phyloP scores from a whole-genome alignment of 1,140 invertebrate genomes.

The Cotesia chilonis region DNA sequence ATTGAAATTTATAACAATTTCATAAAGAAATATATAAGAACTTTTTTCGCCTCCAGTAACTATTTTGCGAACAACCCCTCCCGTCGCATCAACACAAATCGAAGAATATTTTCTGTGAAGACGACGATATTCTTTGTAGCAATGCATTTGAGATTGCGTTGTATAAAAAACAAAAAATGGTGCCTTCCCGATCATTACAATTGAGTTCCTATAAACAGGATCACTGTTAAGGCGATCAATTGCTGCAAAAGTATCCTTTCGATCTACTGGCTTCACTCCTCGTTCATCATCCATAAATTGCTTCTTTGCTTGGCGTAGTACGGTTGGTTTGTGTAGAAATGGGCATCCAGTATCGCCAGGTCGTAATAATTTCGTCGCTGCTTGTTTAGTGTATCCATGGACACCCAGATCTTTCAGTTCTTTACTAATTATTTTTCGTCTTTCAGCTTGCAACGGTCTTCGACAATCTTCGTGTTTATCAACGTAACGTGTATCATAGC shows the following conservation, averaged over 20 bases:
- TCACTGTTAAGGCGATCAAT: neutral
- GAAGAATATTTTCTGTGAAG: neutral
- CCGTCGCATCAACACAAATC: conserved; percentile 1
- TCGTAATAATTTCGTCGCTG: neutral
- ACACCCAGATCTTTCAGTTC: neutral
- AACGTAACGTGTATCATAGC: neutral
- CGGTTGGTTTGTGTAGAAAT: neutral
- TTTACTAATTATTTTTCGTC: neutral
- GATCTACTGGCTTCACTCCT: neutral
- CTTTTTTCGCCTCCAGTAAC: neutral
- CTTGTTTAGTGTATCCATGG: conserved; percentile 2
- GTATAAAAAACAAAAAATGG: no score
- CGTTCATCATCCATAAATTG: neutral
- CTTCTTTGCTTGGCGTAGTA: conserved; percentile 7
- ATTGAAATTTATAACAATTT: conserved; percentile 4
- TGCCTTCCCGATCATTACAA: neutral
- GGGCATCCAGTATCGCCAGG: conserved; percentile 1
- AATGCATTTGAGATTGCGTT: no score
- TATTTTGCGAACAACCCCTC: neutral
- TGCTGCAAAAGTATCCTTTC: neutral
- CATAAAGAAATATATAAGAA: conserved; percentile 4
- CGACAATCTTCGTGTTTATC: conserved; percentile 5
- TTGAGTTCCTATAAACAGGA: neutral
- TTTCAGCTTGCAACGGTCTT: neutral
- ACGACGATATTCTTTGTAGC: no score